A percentile compares a stretch with the other conserved stretches of the same genome.
Evolutionary conservation across 35 echinoderm and acorn worm species (phyloP).

Genomic region (Diadema setosum): DNA sequence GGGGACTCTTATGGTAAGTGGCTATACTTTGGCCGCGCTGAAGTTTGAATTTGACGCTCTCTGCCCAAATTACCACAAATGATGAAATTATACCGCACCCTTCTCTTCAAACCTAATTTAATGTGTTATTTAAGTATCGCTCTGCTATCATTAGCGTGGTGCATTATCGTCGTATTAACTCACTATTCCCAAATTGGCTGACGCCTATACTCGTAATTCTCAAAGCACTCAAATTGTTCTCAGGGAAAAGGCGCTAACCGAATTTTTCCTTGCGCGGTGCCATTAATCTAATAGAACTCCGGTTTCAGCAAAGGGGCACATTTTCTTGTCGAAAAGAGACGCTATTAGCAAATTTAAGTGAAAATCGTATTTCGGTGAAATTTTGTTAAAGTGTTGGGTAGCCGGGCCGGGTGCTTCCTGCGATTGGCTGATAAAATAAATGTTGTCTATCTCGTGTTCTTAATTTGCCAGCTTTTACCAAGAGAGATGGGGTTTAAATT

Average conservation of each 20-base stretch:
- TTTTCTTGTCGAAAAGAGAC: conserved; percentile 29
- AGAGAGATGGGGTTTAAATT: not conserved
- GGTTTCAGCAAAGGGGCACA: conserved; percentile 25
- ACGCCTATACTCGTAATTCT: conserved; percentile 2
- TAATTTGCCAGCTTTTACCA: not conserved
- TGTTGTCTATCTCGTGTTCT: conserved; percentile 5
- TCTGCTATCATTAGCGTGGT: conserved; percentile 14
- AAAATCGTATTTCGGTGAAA: conserved; percentile 35
- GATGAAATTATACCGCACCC: conserved; percentile 9
- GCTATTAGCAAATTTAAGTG: conserved; percentile 27
- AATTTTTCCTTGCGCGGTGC: conserved; percentile 12
- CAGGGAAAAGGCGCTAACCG: not conserved
- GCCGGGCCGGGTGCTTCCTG: not conserved
- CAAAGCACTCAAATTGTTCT: not conserved
- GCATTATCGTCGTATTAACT: conserved; percentile 26
- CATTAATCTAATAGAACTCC: conserved; percentile 24
- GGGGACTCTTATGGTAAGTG: too few species aligned
- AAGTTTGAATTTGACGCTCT: too few species aligned
- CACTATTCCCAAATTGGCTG: not conserved
- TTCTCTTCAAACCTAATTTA: not conserved
- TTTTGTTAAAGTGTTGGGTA: conserved; percentile 12
- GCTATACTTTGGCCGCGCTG: too few species aligned
- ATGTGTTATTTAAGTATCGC: conserved; percentile 6
- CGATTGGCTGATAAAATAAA: not conserved
- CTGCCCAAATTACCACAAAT: not conserved